These are phyloP conservation scores for Lethrus apterus DNA, from an alignment of 1,140 invertebrate genomes.

Conservation along the genomic window DNA sequence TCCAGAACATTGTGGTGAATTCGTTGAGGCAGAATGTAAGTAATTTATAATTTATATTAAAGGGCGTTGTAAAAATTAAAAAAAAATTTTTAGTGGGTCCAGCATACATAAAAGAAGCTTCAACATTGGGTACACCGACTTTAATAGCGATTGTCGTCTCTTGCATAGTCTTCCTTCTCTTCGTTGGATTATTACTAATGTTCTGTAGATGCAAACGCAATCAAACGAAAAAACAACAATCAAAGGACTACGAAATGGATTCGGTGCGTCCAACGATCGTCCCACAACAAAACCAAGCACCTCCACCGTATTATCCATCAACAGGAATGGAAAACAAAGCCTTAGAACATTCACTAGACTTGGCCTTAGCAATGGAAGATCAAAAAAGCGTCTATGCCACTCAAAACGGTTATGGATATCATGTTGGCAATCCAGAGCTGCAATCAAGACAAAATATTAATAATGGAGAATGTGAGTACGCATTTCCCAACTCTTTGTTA, in stretches of 20 bases:
- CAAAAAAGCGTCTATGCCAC: slow-evolving; percentile 74
- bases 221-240: slow-evolving; percentile 69
- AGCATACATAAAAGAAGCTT: slow-evolving; percentile 72
- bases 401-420: slow-evolving; percentile 78
- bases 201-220: slow-evolving; percentile 81
- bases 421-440: slow-evolving; percentile 48
- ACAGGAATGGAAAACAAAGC: slow-evolving; percentile 87
- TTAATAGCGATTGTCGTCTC: slow-evolving; percentile 75
- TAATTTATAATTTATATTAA: slow-evolving; percentile 24
- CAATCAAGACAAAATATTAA: slow-evolving; percentile 54
- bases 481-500: background rate
- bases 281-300: slow-evolving; percentile 69
- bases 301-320: slow-evolving; percentile 76
- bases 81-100: slow-evolving; percentile 57
- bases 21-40: slow-evolving; percentile 73
- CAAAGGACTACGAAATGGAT: slow-evolving; percentile 87
- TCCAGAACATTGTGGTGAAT: slow-evolving; percentile 73
- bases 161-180: slow-evolving; percentile 70
- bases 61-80: slow-evolving; percentile 1
- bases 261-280: slow-evolving; percentile 71
- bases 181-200: slow-evolving; percentile 67
- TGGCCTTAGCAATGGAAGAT: slow-evolving; percentile 70
- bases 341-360: slow-evolving; percentile 76
- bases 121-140: slow-evolving; percentile 65
- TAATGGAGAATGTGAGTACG: slow-evolving; percentile 65